A percentile compares a stretch with the other conserved stretches of the same genome.
Conservation (phyloP, 2,113 vertebrate genomes). For the Glaucidium brasilianum region DNA sequence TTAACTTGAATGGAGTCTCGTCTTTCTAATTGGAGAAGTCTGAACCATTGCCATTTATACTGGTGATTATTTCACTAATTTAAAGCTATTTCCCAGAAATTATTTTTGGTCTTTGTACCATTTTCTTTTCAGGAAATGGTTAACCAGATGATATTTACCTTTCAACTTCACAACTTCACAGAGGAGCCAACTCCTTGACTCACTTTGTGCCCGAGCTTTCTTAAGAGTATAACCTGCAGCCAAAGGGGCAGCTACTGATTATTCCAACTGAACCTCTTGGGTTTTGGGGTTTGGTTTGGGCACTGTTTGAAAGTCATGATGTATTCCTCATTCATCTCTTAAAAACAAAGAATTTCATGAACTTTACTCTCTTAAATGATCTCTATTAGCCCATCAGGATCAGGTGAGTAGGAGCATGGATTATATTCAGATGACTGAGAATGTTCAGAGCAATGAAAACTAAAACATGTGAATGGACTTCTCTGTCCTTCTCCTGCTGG, state of each 20-base stretch:
- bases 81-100: background rate
- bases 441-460: background rate
- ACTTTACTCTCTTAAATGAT: background rate
- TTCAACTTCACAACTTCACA: background rate
- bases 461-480: background rate
- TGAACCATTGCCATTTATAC: background rate
- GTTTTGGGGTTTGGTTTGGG: background rate
- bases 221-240: background rate
- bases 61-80: background rate
- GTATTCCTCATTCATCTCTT: background rate
- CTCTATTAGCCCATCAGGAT: fast-evolving
- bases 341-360: background rate
- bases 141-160: background rate
- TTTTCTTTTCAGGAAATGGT: background rate
- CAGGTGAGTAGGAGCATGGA: background rate
- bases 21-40: background rate
- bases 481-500: background rate
- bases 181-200: background rate
- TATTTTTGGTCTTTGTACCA: background rate
- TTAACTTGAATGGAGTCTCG: background rate
- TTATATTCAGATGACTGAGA: background rate
- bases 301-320: background rate
- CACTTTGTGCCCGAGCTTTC: background rate
- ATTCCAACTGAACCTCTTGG: fast-evolving
- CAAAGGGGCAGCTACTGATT: background rate